Evolutionary conservation across 2,113 vertebrate genomes (phyloP).

Genomic region (Xiphophorus hellerii): DNA sequence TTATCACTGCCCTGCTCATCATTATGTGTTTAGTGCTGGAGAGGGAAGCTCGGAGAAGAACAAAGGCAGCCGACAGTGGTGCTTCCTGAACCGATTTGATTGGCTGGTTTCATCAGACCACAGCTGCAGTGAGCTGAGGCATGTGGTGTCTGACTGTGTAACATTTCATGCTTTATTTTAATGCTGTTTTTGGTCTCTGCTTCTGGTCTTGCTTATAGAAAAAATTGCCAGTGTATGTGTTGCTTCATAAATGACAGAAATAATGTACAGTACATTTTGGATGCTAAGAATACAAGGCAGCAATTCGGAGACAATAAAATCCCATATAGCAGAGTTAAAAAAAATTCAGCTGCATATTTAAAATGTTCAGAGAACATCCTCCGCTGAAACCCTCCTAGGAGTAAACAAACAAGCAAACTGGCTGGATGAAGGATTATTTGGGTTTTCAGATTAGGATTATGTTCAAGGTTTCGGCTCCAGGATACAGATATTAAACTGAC

Average conservation of each 20-base stretch:
- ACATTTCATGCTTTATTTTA: constrained; percentile 11
- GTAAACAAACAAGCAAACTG: constrained; percentile 27
- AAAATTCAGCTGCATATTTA: constrained; percentile 9
- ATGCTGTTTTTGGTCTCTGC: neutral
- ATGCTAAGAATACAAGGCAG: constrained; percentile 5
- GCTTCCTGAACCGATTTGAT: constrained; percentile 67
- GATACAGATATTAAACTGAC: neutral
- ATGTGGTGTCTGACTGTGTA: constrained; percentile 38
- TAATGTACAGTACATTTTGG: neutral
- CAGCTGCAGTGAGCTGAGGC: constrained; percentile 60
- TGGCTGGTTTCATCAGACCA: constrained; percentile 65
- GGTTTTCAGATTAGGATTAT: constrained; percentile 50
- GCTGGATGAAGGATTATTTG: constrained; percentile 23
- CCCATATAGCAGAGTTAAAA: neutral
- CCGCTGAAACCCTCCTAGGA: neutral
- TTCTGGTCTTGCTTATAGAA: constrained; percentile 2
- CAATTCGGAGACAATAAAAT: constrained; percentile 13
- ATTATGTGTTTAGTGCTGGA: constrained; percentile 62
- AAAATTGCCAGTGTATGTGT: constrained; percentile 8
- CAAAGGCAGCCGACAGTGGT: constrained; percentile 64
- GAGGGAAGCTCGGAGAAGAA: constrained; percentile 50
- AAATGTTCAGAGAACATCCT: constrained; percentile 12
- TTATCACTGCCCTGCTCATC: constrained; percentile 65
- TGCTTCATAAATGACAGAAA: constrained; percentile 52
- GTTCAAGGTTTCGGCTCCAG: constrained; percentile 26